Conservation (phyloP, 2,113 vertebrate genomes). For the Dromaius novaehollandiae region DNA sequence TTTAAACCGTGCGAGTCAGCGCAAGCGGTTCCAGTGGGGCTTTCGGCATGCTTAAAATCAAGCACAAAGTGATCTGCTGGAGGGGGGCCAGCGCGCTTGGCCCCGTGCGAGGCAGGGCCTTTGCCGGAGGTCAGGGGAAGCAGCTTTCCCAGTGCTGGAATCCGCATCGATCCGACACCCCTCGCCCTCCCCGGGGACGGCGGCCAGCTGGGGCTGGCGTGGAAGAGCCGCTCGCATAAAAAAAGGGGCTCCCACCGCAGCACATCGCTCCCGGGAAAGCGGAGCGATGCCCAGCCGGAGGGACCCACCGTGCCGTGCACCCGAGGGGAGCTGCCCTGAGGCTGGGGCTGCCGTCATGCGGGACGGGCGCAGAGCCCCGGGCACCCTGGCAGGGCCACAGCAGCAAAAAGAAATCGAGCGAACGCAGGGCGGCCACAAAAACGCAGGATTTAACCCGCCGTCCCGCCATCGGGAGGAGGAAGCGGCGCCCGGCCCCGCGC, state of each 20-base stretch:
- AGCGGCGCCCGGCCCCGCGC: rapidly evolving
- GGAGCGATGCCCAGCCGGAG: too few relatives aligned
- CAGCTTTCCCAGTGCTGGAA: background rate
- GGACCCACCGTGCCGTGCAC: too few relatives aligned
- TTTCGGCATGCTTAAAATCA: background rate
- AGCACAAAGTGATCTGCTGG: constrained; percentile 48
- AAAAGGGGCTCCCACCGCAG: too few relatives aligned
- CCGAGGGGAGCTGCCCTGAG: too few relatives aligned
- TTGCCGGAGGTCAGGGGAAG: background rate
- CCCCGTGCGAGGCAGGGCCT: background rate
- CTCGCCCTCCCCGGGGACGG: rapidly evolving
- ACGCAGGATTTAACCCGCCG: background rate
- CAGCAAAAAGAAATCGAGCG: background rate
- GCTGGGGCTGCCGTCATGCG: background rate
- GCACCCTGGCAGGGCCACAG: background rate
- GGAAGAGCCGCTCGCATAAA: background rate
- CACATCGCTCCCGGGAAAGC: too few relatives aligned
- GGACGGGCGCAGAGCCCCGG: background rate
- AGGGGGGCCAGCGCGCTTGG: background rate
- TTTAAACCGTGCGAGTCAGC: background rate
- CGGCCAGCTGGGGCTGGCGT: background rate
- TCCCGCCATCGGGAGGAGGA: background rate
- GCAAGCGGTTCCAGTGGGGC: background rate
- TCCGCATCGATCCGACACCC: background rate
- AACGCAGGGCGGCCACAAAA: background rate